Conservation (phyloP, 2,888 invertebrate genomes). For the Mystacides longicornis region DNA sequence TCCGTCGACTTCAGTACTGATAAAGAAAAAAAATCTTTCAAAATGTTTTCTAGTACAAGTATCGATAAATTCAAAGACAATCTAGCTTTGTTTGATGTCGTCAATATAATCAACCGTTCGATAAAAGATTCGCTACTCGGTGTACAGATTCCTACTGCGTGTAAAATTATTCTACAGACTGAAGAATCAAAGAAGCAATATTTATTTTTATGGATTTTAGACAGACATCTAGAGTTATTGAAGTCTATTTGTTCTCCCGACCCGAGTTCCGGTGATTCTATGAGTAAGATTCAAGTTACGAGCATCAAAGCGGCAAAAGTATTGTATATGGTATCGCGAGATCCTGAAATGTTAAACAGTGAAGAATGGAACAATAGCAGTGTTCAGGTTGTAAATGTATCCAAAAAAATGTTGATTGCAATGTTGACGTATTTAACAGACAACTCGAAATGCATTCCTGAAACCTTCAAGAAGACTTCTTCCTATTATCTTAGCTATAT, state of each 20-base stretch:
- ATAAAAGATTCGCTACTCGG: slow-evolving; percentile 45
- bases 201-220: slow-evolving; percentile 55
- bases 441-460: slow-evolving; percentile 50
- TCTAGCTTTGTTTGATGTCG: slow-evolving; percentile 42
- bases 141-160: slow-evolving; percentile 44
- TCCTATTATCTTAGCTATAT: slow-evolving; percentile 55
- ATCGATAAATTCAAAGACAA: not conserved
- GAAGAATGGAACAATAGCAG: slow-evolving; percentile 7
- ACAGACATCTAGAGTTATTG: slow-evolving; percentile 50
- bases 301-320: slow-evolving; percentile 6
- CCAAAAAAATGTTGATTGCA: slow-evolving; percentile 12
- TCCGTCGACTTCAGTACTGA: slow-evolving; percentile 41
- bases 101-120: slow-evolving; percentile 44
- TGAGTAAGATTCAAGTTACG: slow-evolving; percentile 4
- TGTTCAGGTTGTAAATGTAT: slow-evolving; percentile 10
- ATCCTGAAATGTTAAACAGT: not conserved
- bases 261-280: not conserved
- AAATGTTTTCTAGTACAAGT: slow-evolving; percentile 21
- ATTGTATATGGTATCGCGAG: slow-evolving; percentile 9
- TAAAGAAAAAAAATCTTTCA: not conserved
- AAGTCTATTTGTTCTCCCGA: slow-evolving; percentile 16
- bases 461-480: slow-evolving; percentile 47
- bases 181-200: slow-evolving; percentile 42
- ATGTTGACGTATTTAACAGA: slow-evolving; percentile 40
- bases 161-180: slow-evolving; percentile 50